A percentile compares a stretch with the other conserved stretches of the same genome.
phyloP scores from a whole-genome alignment of 2,888 invertebrate genomes.

The Myopa tessellatipennis region DNA sequence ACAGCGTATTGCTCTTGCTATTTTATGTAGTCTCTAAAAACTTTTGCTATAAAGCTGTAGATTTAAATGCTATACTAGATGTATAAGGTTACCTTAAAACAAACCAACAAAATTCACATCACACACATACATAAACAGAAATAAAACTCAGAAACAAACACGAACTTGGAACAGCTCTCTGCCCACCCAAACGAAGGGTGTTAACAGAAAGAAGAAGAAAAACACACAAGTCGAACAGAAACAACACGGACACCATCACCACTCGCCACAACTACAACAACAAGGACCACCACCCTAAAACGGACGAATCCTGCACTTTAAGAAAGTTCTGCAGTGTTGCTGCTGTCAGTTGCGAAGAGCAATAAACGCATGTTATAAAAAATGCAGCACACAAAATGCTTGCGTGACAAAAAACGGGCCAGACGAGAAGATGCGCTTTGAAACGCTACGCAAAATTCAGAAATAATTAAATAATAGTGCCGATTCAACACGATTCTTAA shows the following conservation, averaged over 20 bases:
- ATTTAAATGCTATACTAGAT: conserved; percentile 24
- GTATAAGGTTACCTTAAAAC: conserved; percentile 27
- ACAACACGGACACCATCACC: conserved; percentile 10
- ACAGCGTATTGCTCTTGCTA: conserved; percentile 5
- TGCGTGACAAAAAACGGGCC: too few relatives aligned
- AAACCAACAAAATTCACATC: conserved; percentile 13
- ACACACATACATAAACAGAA: conserved; percentile 29
- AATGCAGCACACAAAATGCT: too few relatives aligned
- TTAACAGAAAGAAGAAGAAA: conserved; percentile 14
- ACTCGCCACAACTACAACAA: not conserved
- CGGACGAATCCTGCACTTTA: not conserved
- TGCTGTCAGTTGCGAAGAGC: too few relatives aligned
- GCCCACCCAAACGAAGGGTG: conserved; percentile 13
- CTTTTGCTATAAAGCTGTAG: conserved; percentile 27
- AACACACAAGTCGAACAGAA: conserved; percentile 9
- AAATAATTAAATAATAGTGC: too few relatives aligned
- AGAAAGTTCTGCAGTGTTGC: too few relatives aligned
- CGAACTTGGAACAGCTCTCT: conserved; percentile 11
- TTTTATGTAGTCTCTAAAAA: conserved; percentile 26
- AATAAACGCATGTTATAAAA: too few relatives aligned
- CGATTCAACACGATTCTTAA: too few relatives aligned
- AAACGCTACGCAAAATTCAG: too few relatives aligned
- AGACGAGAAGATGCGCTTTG: too few relatives aligned
- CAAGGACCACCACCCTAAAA: not conserved
- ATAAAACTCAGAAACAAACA: not conserved